Conservation (phyloP, 2,797 vertebrate genomes). For the Bufotes viridis region DNA sequence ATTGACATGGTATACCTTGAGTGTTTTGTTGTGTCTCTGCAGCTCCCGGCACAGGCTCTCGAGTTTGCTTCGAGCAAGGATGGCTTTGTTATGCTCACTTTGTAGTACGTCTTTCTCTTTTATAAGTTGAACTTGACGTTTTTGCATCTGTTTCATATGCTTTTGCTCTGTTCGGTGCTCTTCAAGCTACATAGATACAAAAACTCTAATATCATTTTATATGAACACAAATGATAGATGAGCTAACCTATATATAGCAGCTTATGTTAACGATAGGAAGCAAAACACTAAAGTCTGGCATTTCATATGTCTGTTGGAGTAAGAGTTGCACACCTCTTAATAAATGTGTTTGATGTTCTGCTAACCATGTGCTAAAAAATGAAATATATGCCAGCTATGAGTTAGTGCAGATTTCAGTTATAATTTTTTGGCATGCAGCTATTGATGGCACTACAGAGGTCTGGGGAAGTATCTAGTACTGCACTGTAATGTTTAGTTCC, state of each 20-base stretch:
- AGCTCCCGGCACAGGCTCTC: conserved; percentile 90
- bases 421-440: no score
- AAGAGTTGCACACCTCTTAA: no score
- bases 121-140: conserved; percentile 76
- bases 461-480: no score
- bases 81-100: conserved; percentile 80
- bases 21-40: conserved; percentile 86
- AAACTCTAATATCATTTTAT: neutral
- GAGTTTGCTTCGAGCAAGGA: conserved; percentile 84
- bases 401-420: no score
- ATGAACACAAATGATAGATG: neutral
- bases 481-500: no score
- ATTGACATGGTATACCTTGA: conserved; percentile 81
- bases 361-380: no score
- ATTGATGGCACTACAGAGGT: no score
- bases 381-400: no score
- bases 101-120: conserved; percentile 87
- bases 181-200: conserved; percentile 74
- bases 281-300: no score
- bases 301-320: no score
- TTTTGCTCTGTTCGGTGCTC: conserved; percentile 80
- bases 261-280: neutral
- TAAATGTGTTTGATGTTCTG: no score
- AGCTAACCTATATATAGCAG: neutral
- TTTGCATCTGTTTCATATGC: conserved; percentile 80